A percentile compares a stretch with the other conserved stretches of the same genome.
These are phyloP conservation scores for Montifringilla adamsi DNA, from an alignment of 2,113 vertebrate species.

Conservation along the genomic window DNA sequence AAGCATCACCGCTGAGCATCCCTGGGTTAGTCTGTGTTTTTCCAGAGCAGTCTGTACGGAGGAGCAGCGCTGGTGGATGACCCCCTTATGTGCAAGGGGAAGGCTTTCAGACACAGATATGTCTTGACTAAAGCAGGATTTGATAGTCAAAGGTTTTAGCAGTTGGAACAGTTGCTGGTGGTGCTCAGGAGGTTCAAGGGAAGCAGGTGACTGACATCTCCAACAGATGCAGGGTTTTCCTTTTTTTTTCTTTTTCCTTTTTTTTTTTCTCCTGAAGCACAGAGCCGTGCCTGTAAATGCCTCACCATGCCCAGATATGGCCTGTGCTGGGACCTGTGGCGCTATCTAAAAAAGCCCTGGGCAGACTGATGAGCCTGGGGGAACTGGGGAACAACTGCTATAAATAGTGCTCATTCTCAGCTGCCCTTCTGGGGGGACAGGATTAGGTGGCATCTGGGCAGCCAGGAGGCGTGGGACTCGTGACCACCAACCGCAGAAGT, in stretches of 20 bases:
- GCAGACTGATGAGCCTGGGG: background rate
- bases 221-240: constrained; percentile 39
- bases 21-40: background rate
- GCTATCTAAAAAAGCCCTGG: constrained; percentile 62
- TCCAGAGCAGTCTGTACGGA: background rate
- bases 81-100: background rate
- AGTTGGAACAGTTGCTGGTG: background rate
- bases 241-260: background rate
- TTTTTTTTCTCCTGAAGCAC: background rate
- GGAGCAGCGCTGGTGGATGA: background rate
- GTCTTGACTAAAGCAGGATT: constrained; percentile 29
- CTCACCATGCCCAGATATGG: constrained; percentile 75
- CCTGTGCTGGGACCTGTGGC: constrained; percentile 8
- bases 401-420: constrained; percentile 77
- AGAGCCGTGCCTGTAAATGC: background rate
- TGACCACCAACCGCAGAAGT: constrained; percentile 1
- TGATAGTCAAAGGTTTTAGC: background rate
- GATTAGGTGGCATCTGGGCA: constrained; percentile 61
- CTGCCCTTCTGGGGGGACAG: constrained; percentile 65
- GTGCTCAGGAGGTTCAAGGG: background rate
- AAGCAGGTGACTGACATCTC: constrained; percentile 19
- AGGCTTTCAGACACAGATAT: background rate
- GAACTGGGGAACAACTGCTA: constrained; percentile 45
- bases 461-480: constrained; percentile 13
- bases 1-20: background rate